These are phyloP conservation scores for Anoplopoma fimbria DNA, from an alignment of 2,113 vertebrate species.

Conservation along the genomic window DNA sequence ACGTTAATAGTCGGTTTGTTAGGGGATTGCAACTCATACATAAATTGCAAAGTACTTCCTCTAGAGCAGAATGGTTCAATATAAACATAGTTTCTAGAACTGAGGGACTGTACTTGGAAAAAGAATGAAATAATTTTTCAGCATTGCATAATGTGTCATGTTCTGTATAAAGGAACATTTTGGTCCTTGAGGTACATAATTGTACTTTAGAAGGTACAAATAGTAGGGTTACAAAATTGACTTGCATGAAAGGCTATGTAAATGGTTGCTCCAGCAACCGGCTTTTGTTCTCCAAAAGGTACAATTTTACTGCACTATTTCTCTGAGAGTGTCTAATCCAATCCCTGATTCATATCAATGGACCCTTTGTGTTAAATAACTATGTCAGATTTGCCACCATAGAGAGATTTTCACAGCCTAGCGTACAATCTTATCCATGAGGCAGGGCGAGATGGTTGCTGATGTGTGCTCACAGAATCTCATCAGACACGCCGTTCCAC, in stretches of 20 bases:
- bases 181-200: neutral
- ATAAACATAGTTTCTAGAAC: neutral
- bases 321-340: conserved; percentile 38
- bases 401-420: conserved; percentile 44
- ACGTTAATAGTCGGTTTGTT: too few relatives aligned
- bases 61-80: neutral
- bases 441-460: conserved; percentile 37
- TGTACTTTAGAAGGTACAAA: conserved; percentile 10
- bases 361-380: conserved; percentile 56
- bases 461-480: conserved; percentile 64
- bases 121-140: neutral
- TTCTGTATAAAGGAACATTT: neutral
- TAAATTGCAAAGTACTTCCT: too few relatives aligned
- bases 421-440: conserved; percentile 46
- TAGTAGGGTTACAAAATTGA: neutral
- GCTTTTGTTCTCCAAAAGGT: conserved; percentile 19
- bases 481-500: conserved; percentile 70
- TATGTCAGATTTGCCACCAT: conserved; percentile 44
- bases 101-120: neutral
- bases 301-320: conserved; percentile 4
- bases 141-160: neutral
- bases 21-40: too few relatives aligned
- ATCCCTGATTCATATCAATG: conserved; percentile 48
- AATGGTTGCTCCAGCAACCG: neutral
- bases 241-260: neutral